Base-by-base conservation (phyloP, 2,113 vertebrate species). In the Aspiorhynchus laticeps region DNA sequence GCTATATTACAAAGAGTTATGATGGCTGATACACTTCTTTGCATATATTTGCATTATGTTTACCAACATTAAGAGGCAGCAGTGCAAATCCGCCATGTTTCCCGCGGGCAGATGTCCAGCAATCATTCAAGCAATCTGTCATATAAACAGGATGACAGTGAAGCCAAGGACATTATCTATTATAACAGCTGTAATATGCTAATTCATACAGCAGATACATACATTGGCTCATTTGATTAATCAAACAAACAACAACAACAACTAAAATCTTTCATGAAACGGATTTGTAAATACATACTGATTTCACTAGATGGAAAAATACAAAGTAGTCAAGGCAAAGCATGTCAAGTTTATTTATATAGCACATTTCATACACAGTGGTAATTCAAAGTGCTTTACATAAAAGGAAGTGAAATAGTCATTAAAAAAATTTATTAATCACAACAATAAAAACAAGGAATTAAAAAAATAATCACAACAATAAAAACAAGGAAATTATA, bases 31-130 rank as follows among this genome's bases (percentile, higher is more conserved):
- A 28, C 48, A 12, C 48, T 41, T 21, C 11, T 83, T 17, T 17
- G 48, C 48, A 51, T 51, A 51, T 41, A 59, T 84, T 41, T 84
- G 69, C 83, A 84, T 84, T 75, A 84, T 74, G 51, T 84, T 84
- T 84, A 75, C 24, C 69, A 7, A 41, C 81, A 71, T 83, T 83
- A 69, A 36, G 82, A 74, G 46, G 24, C 82, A 56, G 67, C 24
- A 56, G 67, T 8, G 83, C 83, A 17, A 19, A 56, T 14, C 31
- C 3, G 48, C 48, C 46, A 41, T 38, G 24, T 51, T 33, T 83
- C 43, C 19, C 24, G 41, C 2, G 1, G 26, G 26, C 17, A 4
- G 28, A 19, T 38, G 31, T 19, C 17, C 43, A 56, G 43, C 33
- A 24, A 74, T 84, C 48, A 74, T 24, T 84, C 14, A 74, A 43